Evolutionary conservation across 2,113 vertebrate species (phyloP), one percentile per base, ranked within the genome.

Genomic region (Coturnix japonica): DNA sequence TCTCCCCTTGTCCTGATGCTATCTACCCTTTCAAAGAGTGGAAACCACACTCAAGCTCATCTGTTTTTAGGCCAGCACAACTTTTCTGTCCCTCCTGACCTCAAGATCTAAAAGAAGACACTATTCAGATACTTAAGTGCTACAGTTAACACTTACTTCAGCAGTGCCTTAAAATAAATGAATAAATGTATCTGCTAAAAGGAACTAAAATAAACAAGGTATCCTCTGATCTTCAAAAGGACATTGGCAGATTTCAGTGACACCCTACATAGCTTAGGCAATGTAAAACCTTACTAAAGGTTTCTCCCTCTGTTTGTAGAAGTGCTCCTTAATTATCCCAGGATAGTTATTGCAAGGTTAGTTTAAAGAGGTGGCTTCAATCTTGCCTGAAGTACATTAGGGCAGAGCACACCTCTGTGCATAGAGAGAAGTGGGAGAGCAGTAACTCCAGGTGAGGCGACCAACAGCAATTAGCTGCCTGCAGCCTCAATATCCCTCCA

Each of bases 71-170:
- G 56, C 63, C 77, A 90, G 39, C 21, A n/a, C 31, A 74, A 77
- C 46, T 83, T 70, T 73, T 89, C 74, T 88, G 7, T 51, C 59
- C n/a, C 79, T 80, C 67, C 39, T 85, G 72, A 74, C 77, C 80
- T 43, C 79, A 83, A 94, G 43, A 67, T 71, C 81, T 85, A 33
- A 76, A 81, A 92, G 56, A 81, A 66, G 87, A 74, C 49, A 13
- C 33, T 63, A 30, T 63, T 89, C 41, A 80, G 72, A 80, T 22
- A 80, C 46, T 66, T 54, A 37, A 66, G 76, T 46, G 83, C 51
- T 85, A 71, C 65, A 53, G 70, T 76, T 91, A 94, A 89, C 78
- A 79, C 84, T n/a, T 44, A 67, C 73, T 76, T 89, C 63, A 90
- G 41, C n/a, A 41, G 20, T 5, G 47, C 35, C 72, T 43, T 59